phyloP scores from a whole-genome alignment of 2,888 invertebrate genomes.

The Crocallis elinguaria region DNA sequence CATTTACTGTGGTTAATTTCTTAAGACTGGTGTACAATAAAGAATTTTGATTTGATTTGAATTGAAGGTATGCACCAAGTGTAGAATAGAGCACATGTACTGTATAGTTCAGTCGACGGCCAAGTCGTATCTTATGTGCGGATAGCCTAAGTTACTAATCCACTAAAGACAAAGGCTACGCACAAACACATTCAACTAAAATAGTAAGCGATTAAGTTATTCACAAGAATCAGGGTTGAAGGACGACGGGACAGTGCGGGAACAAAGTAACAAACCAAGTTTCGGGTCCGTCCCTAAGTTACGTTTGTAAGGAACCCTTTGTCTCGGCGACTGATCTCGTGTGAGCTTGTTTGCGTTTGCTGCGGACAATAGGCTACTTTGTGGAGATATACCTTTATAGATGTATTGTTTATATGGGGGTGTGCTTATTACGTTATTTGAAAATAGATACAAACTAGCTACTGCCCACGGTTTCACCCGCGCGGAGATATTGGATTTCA shows the following conservation, averaged over 20 bases:
- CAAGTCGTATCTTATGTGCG: no score
- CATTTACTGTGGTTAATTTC: no score
- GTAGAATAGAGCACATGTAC: no score
- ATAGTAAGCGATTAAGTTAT: slow-evolving; percentile 42
- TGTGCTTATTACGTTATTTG: not conserved
- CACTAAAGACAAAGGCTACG: not conserved
- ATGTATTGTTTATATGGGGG: not conserved
- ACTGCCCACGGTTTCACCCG: no score
- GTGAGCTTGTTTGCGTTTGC: slow-evolving; percentile 69
- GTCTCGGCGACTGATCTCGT: slow-evolving; percentile 62
- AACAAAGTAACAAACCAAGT: slow-evolving; percentile 68
- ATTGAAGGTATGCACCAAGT: no score
- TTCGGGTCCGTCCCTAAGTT: slow-evolving; percentile 77
- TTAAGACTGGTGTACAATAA: no score
- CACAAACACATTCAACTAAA: slow-evolving; percentile 33
- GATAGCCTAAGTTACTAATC: no score
- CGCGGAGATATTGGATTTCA: no score
- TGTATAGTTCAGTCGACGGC: no score
- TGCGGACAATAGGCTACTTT: slow-evolving; percentile 57
- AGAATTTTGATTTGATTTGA: no score
- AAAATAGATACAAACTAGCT: not conserved
- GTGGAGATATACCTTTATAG: slow-evolving; percentile 32
- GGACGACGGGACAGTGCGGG: slow-evolving; percentile 42
- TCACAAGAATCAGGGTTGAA: slow-evolving; percentile 51
- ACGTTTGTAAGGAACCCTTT: slow-evolving; percentile 62